phyloP scores from a whole-genome alignment of 1,140 invertebrate genomes.

The Drosophila pseudoobscura region DNA sequence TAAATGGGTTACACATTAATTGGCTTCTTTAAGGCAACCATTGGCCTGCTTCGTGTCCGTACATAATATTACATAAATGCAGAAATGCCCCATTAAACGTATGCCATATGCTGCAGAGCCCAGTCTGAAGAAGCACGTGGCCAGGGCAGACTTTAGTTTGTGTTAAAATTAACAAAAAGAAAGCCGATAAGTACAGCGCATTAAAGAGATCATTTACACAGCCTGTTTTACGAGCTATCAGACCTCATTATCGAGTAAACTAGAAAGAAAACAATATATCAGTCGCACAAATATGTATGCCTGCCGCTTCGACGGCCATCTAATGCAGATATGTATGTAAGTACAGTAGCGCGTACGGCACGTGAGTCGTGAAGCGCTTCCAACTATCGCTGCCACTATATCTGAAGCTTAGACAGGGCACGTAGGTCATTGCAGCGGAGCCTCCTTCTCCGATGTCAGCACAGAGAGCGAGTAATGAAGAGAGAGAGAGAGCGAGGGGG shows the following conservation, averaged over 20 bases:
- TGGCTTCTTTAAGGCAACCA: constrained; percentile 37
- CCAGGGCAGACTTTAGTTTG: no score
- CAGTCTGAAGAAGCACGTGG: constrained; percentile 15
- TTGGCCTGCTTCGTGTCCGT: constrained; percentile 42
- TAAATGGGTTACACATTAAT: constrained; percentile 35
- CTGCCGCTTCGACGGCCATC: constrained; percentile 14
- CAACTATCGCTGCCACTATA: not conserved
- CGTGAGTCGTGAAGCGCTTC: constrained; percentile 22
- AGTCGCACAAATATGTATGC: constrained; percentile 30
- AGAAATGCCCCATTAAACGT: constrained; percentile 24
- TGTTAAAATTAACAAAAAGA: not conserved
- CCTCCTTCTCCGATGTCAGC: not conserved
- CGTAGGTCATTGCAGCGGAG: constrained; percentile 1
- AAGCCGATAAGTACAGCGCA: constrained; percentile 4
- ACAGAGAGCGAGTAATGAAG: not conserved
- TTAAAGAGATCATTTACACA: constrained; percentile 1
- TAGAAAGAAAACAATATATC: constrained; percentile 17
- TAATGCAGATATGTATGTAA: constrained; percentile 8
- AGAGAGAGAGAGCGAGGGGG: constrained; percentile 16
- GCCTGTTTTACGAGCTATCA: constrained; percentile 17
- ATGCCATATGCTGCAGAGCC: no score
- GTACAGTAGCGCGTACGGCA: constrained; percentile 15
- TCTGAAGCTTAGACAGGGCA: constrained; percentile 4
- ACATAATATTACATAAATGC: constrained; percentile 41
- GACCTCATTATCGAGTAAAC: constrained; percentile 23